These are phyloP conservation scores for Chlorospingus semifuscus DNA, from an alignment of 2,797 vertebrate species.

Conservation along the genomic window DNA sequence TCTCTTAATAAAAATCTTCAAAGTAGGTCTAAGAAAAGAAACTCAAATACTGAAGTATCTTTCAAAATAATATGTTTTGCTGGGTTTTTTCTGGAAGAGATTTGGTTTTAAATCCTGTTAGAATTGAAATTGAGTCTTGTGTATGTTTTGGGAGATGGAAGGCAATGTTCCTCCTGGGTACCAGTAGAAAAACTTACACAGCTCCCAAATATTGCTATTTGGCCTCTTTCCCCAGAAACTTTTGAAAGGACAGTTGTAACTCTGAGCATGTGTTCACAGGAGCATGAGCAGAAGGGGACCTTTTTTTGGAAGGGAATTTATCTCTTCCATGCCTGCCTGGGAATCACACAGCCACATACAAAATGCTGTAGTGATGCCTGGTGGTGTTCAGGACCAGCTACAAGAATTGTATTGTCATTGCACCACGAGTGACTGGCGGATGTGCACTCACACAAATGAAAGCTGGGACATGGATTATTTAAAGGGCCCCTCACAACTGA, in stretches of 20 bases:
- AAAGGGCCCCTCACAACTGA: neutral
- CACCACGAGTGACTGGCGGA: neutral
- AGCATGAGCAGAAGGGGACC: neutral
- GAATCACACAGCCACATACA: neutral
- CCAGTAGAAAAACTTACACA: neutral
- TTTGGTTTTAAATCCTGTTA: neutral
- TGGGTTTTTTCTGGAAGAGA: neutral
- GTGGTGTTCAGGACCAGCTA: neutral
- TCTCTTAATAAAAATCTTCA: neutral
- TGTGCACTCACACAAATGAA: neutral
- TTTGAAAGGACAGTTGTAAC: neutral
- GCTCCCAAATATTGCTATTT: neutral
- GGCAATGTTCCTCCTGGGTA: neutral
- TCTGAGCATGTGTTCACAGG: neutral
- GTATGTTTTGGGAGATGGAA: neutral
- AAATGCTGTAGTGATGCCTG: neutral
- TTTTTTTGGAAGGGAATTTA: neutral
- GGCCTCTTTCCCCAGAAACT: neutral
- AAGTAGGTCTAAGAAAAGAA: neutral
- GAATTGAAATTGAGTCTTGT: neutral
- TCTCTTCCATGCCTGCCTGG: neutral
- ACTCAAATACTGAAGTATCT: neutral
- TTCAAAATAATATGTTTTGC: neutral
- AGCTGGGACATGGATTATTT: neutral
- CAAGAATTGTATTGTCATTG: neutral